A percentile compares a stretch with the other conserved stretches of the same genome.
Evolutionary conservation across 2,797 vertebrate genomes (phyloP).

Genomic region (Lacerta agilis): DNA sequence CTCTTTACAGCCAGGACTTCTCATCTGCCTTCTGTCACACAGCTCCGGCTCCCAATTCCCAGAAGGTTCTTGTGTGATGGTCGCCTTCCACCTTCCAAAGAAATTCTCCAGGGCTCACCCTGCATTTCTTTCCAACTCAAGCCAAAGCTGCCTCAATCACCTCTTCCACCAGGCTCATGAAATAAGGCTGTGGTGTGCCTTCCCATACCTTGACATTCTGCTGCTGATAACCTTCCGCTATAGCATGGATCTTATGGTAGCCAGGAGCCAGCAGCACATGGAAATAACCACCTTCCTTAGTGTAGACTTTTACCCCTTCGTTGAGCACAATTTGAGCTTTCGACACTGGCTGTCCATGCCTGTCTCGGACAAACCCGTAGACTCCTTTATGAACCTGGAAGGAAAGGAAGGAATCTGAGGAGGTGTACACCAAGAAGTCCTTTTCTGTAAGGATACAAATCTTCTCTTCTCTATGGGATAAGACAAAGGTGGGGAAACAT

Average conservation of each 20-base stretch:
- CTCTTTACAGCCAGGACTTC: too few species aligned
- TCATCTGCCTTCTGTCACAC: background rate
- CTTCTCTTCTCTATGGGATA: background rate
- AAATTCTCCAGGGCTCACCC: accelerated
- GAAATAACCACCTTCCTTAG: slow-evolving; percentile 90
- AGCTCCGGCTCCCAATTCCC: background rate
- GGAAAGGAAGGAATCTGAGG: background rate
- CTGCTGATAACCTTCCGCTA: slow-evolving; percentile 92
- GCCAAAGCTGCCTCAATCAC: background rate
- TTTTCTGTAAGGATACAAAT: too few species aligned
- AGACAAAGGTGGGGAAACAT: too few species aligned
- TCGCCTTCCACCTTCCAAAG: background rate
- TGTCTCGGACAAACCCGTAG: slow-evolving; percentile 91
- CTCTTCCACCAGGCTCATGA: background rate
- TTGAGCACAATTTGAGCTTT: slow-evolving; percentile 91
- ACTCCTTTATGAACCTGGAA: slow-evolving; percentile 96
- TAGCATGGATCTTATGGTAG: slow-evolving; percentile 88
- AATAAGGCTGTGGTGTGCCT: accelerated
- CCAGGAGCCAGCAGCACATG: slow-evolving; percentile 92
- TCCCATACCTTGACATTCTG: slow-evolving; percentile 86
- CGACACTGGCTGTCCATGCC: slow-evolving; percentile 88
- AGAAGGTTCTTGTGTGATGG: background rate
- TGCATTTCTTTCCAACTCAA: background rate
- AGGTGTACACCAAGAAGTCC: background rate
- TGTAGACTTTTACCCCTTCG: slow-evolving; percentile 85